phyloP scores from a whole-genome alignment of 1,140 invertebrate genomes.

The Achatina immaculata region DNA sequence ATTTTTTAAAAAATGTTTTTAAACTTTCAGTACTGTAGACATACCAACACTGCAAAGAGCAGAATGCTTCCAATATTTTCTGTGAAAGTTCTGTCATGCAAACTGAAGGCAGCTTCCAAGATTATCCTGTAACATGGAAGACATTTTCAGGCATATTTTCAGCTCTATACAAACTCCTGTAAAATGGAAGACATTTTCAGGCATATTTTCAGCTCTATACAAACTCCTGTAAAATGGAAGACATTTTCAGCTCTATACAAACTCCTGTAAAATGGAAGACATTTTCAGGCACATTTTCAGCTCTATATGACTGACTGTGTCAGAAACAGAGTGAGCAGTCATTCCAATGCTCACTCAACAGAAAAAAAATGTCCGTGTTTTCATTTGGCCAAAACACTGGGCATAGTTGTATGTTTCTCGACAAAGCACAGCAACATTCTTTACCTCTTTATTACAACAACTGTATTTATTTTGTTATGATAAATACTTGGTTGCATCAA shows the following conservation, averaged over 20 bases:
- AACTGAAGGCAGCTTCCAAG: constrained; percentile 96
- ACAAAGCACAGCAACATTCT: too few relatives aligned
- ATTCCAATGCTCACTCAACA: too few relatives aligned
- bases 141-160: neutral
- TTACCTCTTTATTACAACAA: too few relatives aligned
- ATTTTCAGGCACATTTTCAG: neutral
- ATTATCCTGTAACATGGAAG: constrained; percentile 80
- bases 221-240: constrained; percentile 73
- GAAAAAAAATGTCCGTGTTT: too few relatives aligned
- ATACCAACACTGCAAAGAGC: constrained; percentile 90
- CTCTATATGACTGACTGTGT: constrained; percentile 73
- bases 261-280: constrained; percentile 72
- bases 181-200: constrained; percentile 47
- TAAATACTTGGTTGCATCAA: too few relatives aligned
- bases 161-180: constrained; percentile 72
- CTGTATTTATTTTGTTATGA: too few relatives aligned
- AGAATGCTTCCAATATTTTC: constrained; percentile 97
- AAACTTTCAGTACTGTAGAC: constrained; percentile 39
- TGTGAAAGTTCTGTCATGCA: constrained; percentile 95
- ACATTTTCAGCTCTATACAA: neutral
- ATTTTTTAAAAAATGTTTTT: too few relatives aligned
- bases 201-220: neutral
- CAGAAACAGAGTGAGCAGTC: too few relatives aligned
- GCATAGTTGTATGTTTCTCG: too few relatives aligned
- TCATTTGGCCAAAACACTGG: too few relatives aligned